phyloP scores from a whole-genome alignment of 2,797 vertebrate species.

The Pogoniulus pusillus region DNA sequence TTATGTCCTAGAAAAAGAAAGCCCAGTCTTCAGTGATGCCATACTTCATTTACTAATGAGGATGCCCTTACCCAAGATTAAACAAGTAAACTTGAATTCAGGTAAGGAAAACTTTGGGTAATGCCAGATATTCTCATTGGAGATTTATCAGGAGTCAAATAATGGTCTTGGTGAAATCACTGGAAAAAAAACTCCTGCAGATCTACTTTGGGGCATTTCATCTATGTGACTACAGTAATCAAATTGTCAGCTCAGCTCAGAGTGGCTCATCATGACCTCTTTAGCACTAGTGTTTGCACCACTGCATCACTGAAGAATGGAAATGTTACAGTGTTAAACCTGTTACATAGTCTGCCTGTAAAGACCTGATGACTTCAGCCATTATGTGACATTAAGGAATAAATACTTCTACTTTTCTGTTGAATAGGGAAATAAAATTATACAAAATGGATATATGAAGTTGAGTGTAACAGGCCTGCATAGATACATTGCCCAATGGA shows the following conservation, averaged over 20 bases:
- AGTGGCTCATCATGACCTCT: background rate
- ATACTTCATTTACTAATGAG: background rate
- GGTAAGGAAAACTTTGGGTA: background rate
- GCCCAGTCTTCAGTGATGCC: background rate
- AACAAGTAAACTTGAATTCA: background rate
- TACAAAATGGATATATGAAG: background rate
- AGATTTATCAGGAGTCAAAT: background rate
- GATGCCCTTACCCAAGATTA: background rate
- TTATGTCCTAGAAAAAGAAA: background rate
- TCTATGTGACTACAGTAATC: background rate
- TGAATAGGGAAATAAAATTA: background rate
- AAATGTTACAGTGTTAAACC: background rate
- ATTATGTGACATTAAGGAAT: background rate
- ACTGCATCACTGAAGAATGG: background rate
- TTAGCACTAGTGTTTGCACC: background rate
- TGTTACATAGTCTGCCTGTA: background rate
- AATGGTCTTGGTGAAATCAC: background rate
- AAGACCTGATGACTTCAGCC: background rate
- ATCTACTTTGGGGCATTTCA: background rate
- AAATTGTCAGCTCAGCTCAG: background rate
- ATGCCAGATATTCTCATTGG: background rate
- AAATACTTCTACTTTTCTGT: background rate
- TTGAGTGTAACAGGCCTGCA: background rate
- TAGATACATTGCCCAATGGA: background rate
- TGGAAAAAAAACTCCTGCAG: background rate